A percentile compares a stretch with the other conserved stretches of the same genome.
Conservation (phyloP, 2,797 vertebrate species). For the Paedocypris micromegethes region DNA sequence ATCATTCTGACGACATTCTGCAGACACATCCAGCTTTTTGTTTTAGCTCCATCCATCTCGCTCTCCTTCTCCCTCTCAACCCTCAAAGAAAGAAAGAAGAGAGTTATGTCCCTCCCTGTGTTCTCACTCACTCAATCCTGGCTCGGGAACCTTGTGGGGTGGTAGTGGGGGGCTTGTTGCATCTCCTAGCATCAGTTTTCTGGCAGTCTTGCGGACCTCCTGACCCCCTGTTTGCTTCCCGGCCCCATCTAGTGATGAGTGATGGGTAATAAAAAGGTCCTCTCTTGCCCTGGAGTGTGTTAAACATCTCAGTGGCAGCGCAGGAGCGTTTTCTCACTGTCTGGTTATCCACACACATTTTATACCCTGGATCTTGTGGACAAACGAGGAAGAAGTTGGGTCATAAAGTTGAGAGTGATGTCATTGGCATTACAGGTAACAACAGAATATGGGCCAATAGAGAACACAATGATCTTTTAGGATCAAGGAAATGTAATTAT, state of each 20-base stretch:
- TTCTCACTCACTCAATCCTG: constrained; percentile 27
- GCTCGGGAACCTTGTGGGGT: not conserved
- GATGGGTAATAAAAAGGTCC: constrained; percentile 35
- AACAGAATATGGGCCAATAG: too few relatives aligned
- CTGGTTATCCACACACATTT: constrained; percentile 31
- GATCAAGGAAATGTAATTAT: too few relatives aligned
- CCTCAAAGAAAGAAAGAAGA: constrained; percentile 18
- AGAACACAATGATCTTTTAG: too few relatives aligned
- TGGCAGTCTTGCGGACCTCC: constrained; percentile 15
- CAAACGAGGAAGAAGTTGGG: constrained; percentile 6
- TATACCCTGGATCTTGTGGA: constrained; percentile 2
- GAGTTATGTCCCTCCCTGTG: constrained; percentile 32
- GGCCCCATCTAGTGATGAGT: constrained; percentile 31
- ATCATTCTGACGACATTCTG: constrained; percentile 44
- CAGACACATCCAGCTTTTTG: constrained; percentile 43
- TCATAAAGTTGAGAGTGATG: constrained; percentile 27
- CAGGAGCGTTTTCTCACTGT: constrained; percentile 41
- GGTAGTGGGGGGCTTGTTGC: not conserved
- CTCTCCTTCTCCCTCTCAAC: constrained; percentile 13
- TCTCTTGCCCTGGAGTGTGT: constrained; percentile 22
- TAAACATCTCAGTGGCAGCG: constrained; percentile 38
- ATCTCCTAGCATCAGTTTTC: constrained; percentile 7
- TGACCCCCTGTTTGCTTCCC: constrained; percentile 29
- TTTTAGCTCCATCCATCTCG: constrained; percentile 43
- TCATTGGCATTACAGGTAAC: constrained; percentile 9